Percentiles rank a stretch among this genome's conserved stretches.
Evolutionary conservation across 1,140 invertebrate genomes (phyloP).

Genomic region (Copidosoma floridanum): DNA sequence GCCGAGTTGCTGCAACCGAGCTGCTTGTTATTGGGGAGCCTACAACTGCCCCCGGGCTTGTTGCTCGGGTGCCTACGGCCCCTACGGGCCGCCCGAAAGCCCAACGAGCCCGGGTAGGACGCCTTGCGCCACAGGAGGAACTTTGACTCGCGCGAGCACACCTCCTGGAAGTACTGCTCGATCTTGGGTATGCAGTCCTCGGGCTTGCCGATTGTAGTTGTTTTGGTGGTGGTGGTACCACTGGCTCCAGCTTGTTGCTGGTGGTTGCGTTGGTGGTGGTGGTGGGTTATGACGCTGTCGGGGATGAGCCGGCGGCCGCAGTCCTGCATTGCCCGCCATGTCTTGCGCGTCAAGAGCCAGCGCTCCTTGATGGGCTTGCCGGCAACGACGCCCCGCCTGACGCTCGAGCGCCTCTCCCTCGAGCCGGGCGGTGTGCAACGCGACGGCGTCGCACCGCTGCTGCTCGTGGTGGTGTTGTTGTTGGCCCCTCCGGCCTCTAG

Average conservation of each 20-base stretch:
- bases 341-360: slow-evolving; percentile 83
- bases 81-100: slow-evolving; percentile 58
- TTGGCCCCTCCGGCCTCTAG: slow-evolving; percentile 29
- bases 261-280: slow-evolving; percentile 66
- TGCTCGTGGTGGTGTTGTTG: no score
- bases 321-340: slow-evolving; percentile 88
- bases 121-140: slow-evolving; percentile 80
- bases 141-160: slow-evolving; percentile 72
- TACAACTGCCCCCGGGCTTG: slow-evolving; percentile 63
- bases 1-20: slow-evolving; percentile 62
- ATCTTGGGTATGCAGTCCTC: slow-evolving; percentile 75
- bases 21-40: no score
- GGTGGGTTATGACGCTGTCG: slow-evolving; percentile 58
- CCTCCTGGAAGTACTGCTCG: slow-evolving; percentile 80
- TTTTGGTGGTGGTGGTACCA: slow-evolving; percentile 83
- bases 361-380: slow-evolving; percentile 67
- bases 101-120: slow-evolving; percentile 71
- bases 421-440: slow-evolving; percentile 40
- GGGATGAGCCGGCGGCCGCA: slow-evolving; percentile 81
- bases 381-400: slow-evolving; percentile 40
- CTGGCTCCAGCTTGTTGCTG: slow-evolving; percentile 76
- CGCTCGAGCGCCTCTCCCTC: slow-evolving; percentile 46
- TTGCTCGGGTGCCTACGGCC: slow-evolving; percentile 48
- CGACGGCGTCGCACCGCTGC: not conserved
- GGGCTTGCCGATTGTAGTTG: no score